phyloP scores from a whole-genome alignment of 2,113 vertebrate genomes.

The Dendropsophus ebraccatus region DNA sequence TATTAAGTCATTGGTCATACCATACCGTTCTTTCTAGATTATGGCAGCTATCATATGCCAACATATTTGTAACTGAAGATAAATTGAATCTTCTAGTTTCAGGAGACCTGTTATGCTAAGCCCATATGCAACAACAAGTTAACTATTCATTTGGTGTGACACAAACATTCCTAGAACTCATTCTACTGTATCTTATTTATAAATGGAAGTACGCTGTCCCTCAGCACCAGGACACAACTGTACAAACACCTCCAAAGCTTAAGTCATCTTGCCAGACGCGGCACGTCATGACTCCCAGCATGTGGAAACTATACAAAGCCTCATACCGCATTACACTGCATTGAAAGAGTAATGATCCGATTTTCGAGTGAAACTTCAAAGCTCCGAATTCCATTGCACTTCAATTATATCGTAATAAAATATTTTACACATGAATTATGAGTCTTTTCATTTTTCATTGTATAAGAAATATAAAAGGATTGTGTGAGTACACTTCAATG shows the following conservation, averaged over 20 bases:
- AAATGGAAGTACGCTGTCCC: neutral
- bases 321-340: constrained; percentile 2
- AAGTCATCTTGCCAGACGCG: neutral
- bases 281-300: neutral
- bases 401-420: constrained; percentile 18
- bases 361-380: constrained; percentile 11
- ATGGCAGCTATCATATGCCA: neutral
- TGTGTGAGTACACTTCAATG: neutral
- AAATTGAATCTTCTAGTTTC: neutral
- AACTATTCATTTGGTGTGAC: neutral
- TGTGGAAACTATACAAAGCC: neutral
- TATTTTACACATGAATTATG: constrained; percentile 9
- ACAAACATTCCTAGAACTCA: neutral
- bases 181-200: neutral
- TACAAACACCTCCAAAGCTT: neutral
- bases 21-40: neutral
- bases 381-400: neutral
- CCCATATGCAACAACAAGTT: neutral
- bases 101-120: neutral
- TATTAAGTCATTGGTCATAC: neutral
- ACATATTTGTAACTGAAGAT: neutral
- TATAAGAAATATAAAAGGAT: neutral
- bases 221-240: neutral
- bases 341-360: constrained; percentile 5
- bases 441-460: constrained; percentile 1